Conservation (phyloP, 2,888 invertebrate genomes). For the Diachrysia chrysitis region DNA sequence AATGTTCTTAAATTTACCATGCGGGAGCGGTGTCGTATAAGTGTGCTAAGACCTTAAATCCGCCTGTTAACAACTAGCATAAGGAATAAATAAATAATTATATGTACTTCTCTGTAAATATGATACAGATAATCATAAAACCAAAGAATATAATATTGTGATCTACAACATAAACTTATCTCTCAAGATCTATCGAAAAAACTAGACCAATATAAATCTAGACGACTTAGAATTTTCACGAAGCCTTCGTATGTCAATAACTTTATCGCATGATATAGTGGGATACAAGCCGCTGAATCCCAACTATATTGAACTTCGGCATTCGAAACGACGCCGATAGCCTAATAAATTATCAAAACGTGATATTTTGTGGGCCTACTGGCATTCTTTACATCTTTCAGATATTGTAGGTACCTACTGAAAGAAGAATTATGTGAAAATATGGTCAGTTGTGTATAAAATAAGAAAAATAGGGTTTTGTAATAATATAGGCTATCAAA, state of each 20-base stretch:
- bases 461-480: neutral
- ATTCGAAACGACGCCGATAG: conserved; percentile 29
- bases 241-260: conserved; percentile 16
- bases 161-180: too few species aligned
- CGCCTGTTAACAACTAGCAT: too few species aligned
- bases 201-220: neutral
- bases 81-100: too few species aligned
- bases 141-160: too few species aligned
- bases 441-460: neutral
- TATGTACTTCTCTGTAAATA: too few species aligned
- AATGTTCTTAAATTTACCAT: too few species aligned
- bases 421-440: neutral
- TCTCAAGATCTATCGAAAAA: neutral
- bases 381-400: conserved; percentile 26
- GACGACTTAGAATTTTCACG: conserved; percentile 2
- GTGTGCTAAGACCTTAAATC: too few species aligned
- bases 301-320: conserved; percentile 23
- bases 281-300: conserved; percentile 22
- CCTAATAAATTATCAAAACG: conserved; percentile 49
- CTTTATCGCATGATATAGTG: conserved; percentile 19
- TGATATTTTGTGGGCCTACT: conserved; percentile 32
- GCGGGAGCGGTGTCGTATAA: too few species aligned
- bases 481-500: too few species aligned
- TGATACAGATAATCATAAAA: too few species aligned
- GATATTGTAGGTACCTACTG: conserved; percentile 12